Evolutionary conservation across 2,113 vertebrate species (phyloP), one percentile per base, ranked within the genome.

Genomic region (Triplophysa tibetana): DNA sequence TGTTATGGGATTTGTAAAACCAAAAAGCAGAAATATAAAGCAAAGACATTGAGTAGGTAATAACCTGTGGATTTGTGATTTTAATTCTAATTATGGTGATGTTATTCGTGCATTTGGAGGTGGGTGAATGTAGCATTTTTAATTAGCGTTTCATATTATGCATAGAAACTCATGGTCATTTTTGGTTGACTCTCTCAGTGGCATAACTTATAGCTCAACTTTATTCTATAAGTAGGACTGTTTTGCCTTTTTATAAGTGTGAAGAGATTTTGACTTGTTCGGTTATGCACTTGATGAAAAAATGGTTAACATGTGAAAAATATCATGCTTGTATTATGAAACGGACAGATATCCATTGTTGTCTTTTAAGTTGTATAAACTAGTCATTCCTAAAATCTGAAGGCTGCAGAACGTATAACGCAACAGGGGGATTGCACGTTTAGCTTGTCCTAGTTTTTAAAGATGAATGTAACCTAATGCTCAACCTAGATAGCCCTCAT

Each of bases 231-330:
- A 50, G 11, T 50, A 50, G 5, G n/a, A 58, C 19, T 8, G 54
- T n/a, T 58, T 10, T 58, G 54, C 54, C 19, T 58, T 8, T 29
- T n/a, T 21, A 19, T 54, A 54, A 7, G n/a, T 58, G 19, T n/a
- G 43, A 45, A 58, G 54, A 58, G 54, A 21, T n/a, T 58, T 17
- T 16, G 12, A 54, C 50, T 16, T 67, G 43, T 68, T 65, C 16
- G 33, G 19, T 41, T 75, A 81, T 75, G 79, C 70, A 81, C 43
- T 23, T 70, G 43, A 72, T 72, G 68, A 16, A 43, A 10, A 52
- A 11, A 45, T 5, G 2, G 43, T 45, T 45, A 45, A 12, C n/a
- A 58, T 58, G 54, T 0, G 8, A 2, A n/a, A 10, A 56, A 29
- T 17, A n/a, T 21, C 54, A 56, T 9, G 14, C 16, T 52, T 52